Conservation (phyloP, 1,140 invertebrate genomes). For the Chionoecetes opilio region DNA sequence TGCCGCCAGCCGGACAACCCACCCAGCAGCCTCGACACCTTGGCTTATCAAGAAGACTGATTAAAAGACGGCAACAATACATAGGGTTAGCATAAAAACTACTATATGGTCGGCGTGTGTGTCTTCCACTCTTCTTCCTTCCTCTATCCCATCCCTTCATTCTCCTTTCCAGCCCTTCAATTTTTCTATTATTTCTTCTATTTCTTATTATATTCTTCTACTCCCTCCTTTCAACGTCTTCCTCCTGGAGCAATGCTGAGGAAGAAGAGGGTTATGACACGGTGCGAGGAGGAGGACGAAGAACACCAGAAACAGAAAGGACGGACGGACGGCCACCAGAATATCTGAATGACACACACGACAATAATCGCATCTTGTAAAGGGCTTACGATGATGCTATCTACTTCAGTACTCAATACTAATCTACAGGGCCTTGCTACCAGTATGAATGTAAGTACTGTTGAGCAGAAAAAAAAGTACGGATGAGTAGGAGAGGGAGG, state of each 20-base stretch:
- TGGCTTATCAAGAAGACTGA: background rate
- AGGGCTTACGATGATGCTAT: background rate
- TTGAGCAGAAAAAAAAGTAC: too few relatives aligned
- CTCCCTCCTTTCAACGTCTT: background rate
- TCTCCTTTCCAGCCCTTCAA: background rate
- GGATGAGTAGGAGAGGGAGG: background rate
- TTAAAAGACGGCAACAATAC: too few relatives aligned
- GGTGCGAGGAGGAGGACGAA: background rate
- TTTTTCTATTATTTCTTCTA: too few relatives aligned
- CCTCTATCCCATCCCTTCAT: background rate
- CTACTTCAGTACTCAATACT: background rate
- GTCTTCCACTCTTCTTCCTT: background rate
- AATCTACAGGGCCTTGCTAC: background rate
- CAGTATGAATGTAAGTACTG: background rate
- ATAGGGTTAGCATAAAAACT: too few relatives aligned
- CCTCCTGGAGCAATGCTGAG: background rate
- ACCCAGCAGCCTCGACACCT: background rate
- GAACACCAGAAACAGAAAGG: background rate
- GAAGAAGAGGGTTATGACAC: background rate
- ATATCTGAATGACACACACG: background rate
- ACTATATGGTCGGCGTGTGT: too few relatives aligned
- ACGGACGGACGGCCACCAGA: background rate
- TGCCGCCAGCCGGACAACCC: background rate
- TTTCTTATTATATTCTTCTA: too few relatives aligned
- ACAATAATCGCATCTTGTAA: background rate